Evolutionary conservation across 2,888 invertebrate genomes (phyloP).

Genomic region (Timandra comae): DNA sequence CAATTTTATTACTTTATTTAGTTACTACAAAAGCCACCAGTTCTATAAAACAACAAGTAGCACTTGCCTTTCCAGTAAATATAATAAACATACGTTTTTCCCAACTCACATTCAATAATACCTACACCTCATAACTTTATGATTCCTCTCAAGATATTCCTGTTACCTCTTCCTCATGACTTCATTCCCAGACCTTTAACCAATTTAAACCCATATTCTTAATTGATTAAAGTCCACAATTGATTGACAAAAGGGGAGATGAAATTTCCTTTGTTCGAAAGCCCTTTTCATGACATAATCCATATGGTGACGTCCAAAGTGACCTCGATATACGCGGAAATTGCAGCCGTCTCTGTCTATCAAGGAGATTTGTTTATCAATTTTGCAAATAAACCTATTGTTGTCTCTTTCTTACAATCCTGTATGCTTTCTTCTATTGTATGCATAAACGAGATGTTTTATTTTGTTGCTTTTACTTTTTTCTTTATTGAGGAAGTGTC

Average conservation of each 20-base stretch:
- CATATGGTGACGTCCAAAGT: slow-evolving; percentile 37
- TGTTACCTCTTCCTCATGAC: slow-evolving; percentile 2
- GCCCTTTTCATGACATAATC: slow-evolving; percentile 38
- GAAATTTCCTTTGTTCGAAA: slow-evolving; percentile 39
- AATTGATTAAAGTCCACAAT: slow-evolving; percentile 15
- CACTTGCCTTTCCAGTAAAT: too few species aligned
- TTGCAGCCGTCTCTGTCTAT: slow-evolving; percentile 23
- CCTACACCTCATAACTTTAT: too few species aligned
- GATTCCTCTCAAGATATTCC: too few species aligned
- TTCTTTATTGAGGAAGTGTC: slow-evolving; percentile 16
- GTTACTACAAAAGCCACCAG: too few species aligned
- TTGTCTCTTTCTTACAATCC: slow-evolving; percentile 23
- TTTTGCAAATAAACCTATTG: slow-evolving; percentile 15
- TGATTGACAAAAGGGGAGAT: slow-evolving; percentile 5
- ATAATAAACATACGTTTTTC: too few species aligned
- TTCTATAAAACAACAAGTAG: too few species aligned
- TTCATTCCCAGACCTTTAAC: slow-evolving; percentile 1
- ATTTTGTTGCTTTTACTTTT: slow-evolving; percentile 8
- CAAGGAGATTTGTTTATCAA: slow-evolving; percentile 8
- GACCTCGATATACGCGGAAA: slow-evolving; percentile 37
- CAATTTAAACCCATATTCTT: slow-evolving; percentile 6
- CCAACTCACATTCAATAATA: too few species aligned
- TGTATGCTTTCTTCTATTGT: slow-evolving; percentile 21
- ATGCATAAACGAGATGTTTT: slow-evolving; percentile 4
- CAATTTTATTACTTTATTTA: too few species aligned